Base-by-base conservation (phyloP, 2,888 invertebrate genomes). In the Onchidella celtica region DNA sequence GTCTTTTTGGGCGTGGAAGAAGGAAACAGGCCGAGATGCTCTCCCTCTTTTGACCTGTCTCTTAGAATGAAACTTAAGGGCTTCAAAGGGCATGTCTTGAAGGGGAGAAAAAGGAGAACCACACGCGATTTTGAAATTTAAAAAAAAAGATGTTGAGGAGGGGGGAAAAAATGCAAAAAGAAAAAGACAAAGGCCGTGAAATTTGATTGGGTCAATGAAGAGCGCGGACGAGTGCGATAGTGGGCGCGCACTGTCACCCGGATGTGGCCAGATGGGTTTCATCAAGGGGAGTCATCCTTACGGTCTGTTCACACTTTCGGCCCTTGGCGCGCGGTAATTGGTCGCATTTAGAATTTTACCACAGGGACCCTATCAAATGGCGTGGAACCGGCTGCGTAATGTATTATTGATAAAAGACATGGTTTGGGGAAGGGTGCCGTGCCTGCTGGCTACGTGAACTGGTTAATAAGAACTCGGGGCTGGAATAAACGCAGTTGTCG, bases 201-300 rank as follows among this genome's bases (percentile, higher is more conserved):
- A 72, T 72, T 32, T 57, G 34, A 72, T 72, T 72, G 57, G 11
- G 34, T 32, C 24, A 57, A 57, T 72, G 72, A 72, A 72, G 59
- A 36, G 57, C 72, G 72, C 34, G 59, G 24, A 72, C 24, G 72
- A 72, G 59, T 29, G 34, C 34, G 34, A 34, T 57, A n/a, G 24
- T 47, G 24, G 55, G 34, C 36, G 59, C 72, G 2, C 9, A n/a
- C 57, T 34, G 72, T 59, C 59, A 57, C 47, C 72, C 72, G 72
- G 72, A 72, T 72, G 72, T 72, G 72, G 72, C 72, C 72, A 72
- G 72, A 72, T 72, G 72, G 32, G 72, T 72, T 72, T 72, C 72
- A 72, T 72, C 72, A 72, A 21, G 36, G 72, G 72, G 72, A 34
- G 73, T 38, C 61, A 73, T 29, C 24, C 61, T 73, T 24, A 73